A percentile compares a stretch with the other conserved stretches of the same genome.
Conservation (phyloP, 2,888 invertebrate genomes). For the Globia sparganii region DNA sequence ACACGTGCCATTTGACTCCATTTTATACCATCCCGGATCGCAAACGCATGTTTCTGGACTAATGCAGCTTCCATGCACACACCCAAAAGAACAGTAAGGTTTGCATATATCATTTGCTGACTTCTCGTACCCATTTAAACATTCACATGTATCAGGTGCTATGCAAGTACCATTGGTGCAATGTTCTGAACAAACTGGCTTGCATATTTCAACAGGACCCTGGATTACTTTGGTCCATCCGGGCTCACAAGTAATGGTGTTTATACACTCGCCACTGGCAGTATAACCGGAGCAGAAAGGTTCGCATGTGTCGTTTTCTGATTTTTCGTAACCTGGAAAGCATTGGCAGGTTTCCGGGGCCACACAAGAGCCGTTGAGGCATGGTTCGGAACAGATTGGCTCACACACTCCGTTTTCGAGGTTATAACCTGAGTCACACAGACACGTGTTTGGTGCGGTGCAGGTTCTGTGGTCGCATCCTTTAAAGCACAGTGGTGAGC, state of each 20-base stretch:
- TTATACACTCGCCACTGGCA: constrained; percentile 47
- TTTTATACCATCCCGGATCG: constrained; percentile 64
- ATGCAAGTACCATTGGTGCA: constrained; percentile 70
- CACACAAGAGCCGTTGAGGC: constrained; percentile 45
- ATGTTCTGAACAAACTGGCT: constrained; percentile 61
- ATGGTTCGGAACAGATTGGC: constrained; percentile 46
- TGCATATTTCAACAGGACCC: constrained; percentile 56
- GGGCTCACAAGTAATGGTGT: constrained; percentile 43
- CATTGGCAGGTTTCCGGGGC: constrained; percentile 59
- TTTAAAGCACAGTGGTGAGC: constrained; percentile 63
- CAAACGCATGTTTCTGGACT: constrained; percentile 65
- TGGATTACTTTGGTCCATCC: constrained; percentile 53
- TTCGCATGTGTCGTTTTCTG: constrained; percentile 32
- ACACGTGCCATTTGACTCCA: constrained; percentile 52
- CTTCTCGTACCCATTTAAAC: constrained; percentile 62
- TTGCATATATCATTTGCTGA: constrained; percentile 29
- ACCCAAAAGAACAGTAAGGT: constrained; percentile 64
- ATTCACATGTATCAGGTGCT: constrained; percentile 67
- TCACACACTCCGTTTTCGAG: constrained; percentile 27
- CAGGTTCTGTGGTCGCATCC: constrained; percentile 62
- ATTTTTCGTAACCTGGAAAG: constrained; percentile 46
- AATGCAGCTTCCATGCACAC: constrained; percentile 65
- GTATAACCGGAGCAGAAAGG: constrained; percentile 52
- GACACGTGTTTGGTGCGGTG: constrained; percentile 54
- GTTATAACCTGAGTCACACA: constrained; percentile 44